Base-by-base conservation (phyloP, 2,113 vertebrate genomes). In the Benitochromis conjunctus region DNA sequence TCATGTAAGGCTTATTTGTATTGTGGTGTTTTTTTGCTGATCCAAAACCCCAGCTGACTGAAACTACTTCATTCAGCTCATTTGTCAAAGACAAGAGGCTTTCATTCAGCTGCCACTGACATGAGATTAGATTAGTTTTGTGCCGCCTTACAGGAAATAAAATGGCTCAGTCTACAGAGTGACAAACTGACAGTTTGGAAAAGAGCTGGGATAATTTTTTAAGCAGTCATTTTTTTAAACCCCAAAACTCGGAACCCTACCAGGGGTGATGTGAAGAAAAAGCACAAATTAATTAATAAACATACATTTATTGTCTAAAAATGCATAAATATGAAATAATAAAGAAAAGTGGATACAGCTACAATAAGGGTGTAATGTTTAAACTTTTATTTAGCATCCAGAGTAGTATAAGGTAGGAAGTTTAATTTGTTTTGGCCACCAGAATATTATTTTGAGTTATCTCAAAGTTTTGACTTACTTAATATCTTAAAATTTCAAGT, bases 81-180 rank as follows among this genome's bases (percentile, higher is more conserved):
- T 92, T 85, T 38, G 62, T 92, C 89, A 86, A 16, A 64, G 41
- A 53, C 26, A 19, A 88, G 60, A 81, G 88, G 36, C 78, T 76
- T 82, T 91, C 64, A 43, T 58, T 82, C 62, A 36, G 56, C 79
- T 71, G 36, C 83, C 57, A 24, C 18, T 51, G 81, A 80, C 82
- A 79, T 57, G 29, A 26, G 53, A 78, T 82, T 84, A 64, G 53
- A 91, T 91, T 84, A 80, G 83, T 48, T 86, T 79, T 77, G 62
- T 21, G n/a, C 41, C 11, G 4, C 12, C 36, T 55, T 43, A 51
- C 79, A 34, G 83, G 24, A 83, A 89, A 91, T 83, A 31, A 88
- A 86, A 87, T 12, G 64, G 3, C 56, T 76, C 31, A n/a, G 77
- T 34, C 81, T 58, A 38, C 9, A 55, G 60, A 77, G 18, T 7